Evolutionary conservation across 2,888 invertebrate genomes (phyloP), one percentile per base, ranked within the genome.

Genomic region (Pterobdella sp.): DNA sequence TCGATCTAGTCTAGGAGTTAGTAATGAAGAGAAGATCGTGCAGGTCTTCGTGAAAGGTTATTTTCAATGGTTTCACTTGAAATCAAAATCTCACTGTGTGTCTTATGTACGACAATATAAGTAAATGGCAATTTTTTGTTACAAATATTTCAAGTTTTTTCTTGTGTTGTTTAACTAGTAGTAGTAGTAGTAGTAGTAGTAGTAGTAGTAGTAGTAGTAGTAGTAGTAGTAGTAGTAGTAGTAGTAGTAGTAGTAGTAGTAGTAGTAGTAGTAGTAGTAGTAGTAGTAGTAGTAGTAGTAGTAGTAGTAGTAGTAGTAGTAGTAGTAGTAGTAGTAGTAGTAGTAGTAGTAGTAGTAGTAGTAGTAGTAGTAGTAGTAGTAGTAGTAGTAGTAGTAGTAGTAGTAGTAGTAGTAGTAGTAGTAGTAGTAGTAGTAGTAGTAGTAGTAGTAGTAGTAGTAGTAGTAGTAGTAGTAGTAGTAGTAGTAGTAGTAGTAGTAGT

Each of bases 1-100:
- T 64, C 93, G 94, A 85, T 95, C 95, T 83, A 90, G 91, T 68
- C 91, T 94, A 84, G 95, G 95, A 77, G 93, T 93, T 34, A 93
- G 93, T 81, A 93, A 93, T 35, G 91, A 92, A 64, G 94, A 94
- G 74, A 90, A 90, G 78, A 87, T 89, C 69, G 92, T 94, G 84
- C 89, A 89, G 80, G 83, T 85, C 42, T 78, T 84, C 72, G 85
- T 85, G 42, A 81, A 81, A 82, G 84, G 85, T 85, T 75, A 79
- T 79, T 74, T 4, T n/a, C n/a, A n/a, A n/a, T n/a, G n/a, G n/a
- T n/a, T n/a, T n/a, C n/a, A n/a, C n/a, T n/a, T n/a, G n/a, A n/a
- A n/a, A n/a, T n/a, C n/a, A n/a, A n/a, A n/a, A n/a, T n/a, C n/a
- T n/a, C n/a, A n/a, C n/a, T n/a, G n/a, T n/a, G n/a, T n/a, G n/a